Conservation (phyloP, 2,888 invertebrate species). For the Eulithis prunata region DNA sequence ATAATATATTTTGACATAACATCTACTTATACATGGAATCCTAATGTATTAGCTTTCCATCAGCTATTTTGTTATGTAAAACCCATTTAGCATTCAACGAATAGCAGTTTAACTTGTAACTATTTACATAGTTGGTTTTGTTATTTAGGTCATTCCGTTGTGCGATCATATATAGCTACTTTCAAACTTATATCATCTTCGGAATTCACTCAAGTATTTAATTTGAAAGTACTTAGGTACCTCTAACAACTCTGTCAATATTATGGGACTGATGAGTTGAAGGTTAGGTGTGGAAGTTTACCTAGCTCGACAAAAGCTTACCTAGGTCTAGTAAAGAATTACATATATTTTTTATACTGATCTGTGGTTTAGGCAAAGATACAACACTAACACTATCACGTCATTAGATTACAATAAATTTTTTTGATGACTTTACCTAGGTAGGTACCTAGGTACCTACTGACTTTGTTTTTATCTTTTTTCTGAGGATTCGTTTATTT, state of each 20-base stretch:
- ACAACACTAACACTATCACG: too few relatives aligned
- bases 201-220: conserved; percentile 23
- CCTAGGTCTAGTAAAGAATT: too few relatives aligned
- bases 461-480: too few relatives aligned
- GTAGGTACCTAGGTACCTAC: too few relatives aligned
- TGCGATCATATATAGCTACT: conserved; percentile 22
- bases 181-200: conserved; percentile 7
- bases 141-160: conserved; percentile 16
- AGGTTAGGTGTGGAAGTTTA: background rate
- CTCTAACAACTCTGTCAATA: conserved; percentile 2
- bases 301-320: too few relatives aligned
- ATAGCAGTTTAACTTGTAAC: conserved; percentile 12
- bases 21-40: background rate
- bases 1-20: background rate
- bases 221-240: conserved; percentile 5
- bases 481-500: background rate
- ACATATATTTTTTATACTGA: too few relatives aligned
- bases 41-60: conserved; percentile 3
- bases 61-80: conserved; percentile 16
- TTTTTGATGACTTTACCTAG: too few relatives aligned
- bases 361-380: too few relatives aligned
- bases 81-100: conserved; percentile 6
- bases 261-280: conserved; percentile 2
- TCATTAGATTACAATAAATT: too few relatives aligned
- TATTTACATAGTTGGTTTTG: conserved; percentile 5